Base-by-base conservation (phyloP, 53 echinoderm and acorn worm genomes). In the Patiria pectinifera region DNA sequence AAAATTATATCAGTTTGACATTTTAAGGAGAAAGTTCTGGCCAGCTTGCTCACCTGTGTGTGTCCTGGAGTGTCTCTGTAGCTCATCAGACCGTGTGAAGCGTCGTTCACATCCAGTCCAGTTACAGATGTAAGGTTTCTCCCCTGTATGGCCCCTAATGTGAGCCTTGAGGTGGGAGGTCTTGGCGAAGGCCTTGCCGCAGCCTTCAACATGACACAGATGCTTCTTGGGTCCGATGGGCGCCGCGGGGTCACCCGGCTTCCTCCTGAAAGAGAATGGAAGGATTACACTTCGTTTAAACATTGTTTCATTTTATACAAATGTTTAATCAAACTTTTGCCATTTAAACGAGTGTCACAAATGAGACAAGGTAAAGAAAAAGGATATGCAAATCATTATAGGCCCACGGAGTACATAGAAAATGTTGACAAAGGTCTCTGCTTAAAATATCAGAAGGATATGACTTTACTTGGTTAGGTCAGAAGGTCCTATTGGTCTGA, bases 51-150 rank as follows among this genome's bases (percentile, higher is more conserved):
- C 83, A 99, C 99, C 99, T 92, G 99, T 99, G 80, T 99, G 99
- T 48, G 99, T 99, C 60, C 99, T 93, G 46, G 94, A 97, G 92
- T 99, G 99, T 82, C 99, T 82, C 91, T 99, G 99, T 24, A 99
- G 91, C 91, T 99, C 99, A 84, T 99, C 99, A 12, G 99, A 99
- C n/a, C 99, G 72, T 48, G 99, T 99, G 92, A 99, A 99, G 91
- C 97, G 91, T 83, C 96, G 96, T 1, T 95, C 94, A 82, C 99
- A 99, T 59, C 95, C 97, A 3, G 93, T 79, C 97, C 99, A 99
- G 88, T 94, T 94, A 84, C 99, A 99, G 86, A 99, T 95, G 85
- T 96, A 99, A 1, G 99, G 99, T 45, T 90, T 90, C 92, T 97
- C 97, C 13, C 97, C 99, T 2, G 99, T 97, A 71, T 99, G 99